Evolutionary conservation across 1,140 invertebrate genomes (phyloP), one percentile per base, ranked within the genome.

Genomic region (Thereuonema tuberculata): DNA sequence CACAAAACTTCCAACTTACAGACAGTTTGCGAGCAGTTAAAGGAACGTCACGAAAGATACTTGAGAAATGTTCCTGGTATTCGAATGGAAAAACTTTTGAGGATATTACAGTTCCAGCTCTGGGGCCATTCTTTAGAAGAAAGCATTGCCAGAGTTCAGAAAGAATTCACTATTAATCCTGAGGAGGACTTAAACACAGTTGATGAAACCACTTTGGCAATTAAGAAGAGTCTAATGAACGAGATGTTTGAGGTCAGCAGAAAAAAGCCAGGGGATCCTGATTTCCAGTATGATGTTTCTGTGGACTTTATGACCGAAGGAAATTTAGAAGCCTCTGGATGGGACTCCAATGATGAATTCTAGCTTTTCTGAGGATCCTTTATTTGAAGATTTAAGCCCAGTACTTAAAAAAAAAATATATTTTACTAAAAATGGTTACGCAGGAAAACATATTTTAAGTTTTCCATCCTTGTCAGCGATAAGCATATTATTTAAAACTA

Each of bases 171-270:
- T 15, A 67, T 77, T 20, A 69, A 76, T 65, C 71, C 75, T 1
- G 67, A 78, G 1, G 72, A 78, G 65, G 74, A 78, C 64, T 63
- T 78, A n/a, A 78, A 78, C 61, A 73, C 71, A 63, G 63, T 75
- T 0, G 74, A 74, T 59, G 71, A 73, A 27, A 69, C 71, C 15
- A 66, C 64, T 5, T 60, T 78, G 15, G 63, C 67, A 37, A 64
- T 70, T 23, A 78, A 77, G 62, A 78, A 78, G 61, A 67, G 73
- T 25, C 60, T 72, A 1, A 78, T 78, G 76, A 69, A 76, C 47
- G 37, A 66, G 55, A 71, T 67, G 15, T 78, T 76, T 68, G 68
- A 72, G 60, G 73, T 72, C 50, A 74, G 73, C 61, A 62, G 66
- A 28, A 71, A 75, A 27, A 72, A 71, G 55, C 72, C 72, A 12